These are phyloP conservation scores for Catalaphyllia jardinei DNA, from an alignment of 64 coral and sea anemone genomes.

Conservation along the genomic window DNA sequence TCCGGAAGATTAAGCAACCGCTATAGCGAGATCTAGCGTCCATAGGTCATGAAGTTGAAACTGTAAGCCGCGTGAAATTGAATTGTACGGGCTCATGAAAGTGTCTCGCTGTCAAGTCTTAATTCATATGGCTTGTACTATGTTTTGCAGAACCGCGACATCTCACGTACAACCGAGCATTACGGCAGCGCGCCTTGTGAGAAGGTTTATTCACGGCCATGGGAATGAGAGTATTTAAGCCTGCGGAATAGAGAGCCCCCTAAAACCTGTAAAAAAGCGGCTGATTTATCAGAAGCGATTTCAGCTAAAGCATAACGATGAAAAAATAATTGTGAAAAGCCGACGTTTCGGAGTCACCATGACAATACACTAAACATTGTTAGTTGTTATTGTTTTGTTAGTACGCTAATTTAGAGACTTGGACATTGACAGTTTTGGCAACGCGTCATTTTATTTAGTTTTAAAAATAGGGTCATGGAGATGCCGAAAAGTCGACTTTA, in stretches of 20 bases:
- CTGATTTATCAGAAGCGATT: not conserved
- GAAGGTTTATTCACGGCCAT: slow-evolving; percentile 28
- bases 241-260: slow-evolving; percentile 8
- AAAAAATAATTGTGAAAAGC: too few species aligned
- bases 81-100: not conserved
- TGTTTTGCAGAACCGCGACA: slow-evolving; percentile 1
- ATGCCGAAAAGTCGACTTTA: too few species aligned
- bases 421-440: too few species aligned
- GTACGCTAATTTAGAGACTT: too few species aligned
- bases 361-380: too few species aligned
- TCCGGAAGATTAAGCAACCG: slow-evolving; percentile 16
- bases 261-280: slow-evolving; percentile 1
- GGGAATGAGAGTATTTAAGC: not conserved
- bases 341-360: too few species aligned
- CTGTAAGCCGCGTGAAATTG: slow-evolving; percentile 12
- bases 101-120: too few species aligned
- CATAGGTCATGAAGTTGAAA: slow-evolving; percentile 17
- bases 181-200: slow-evolving; percentile 19
- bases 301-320: too few species aligned
- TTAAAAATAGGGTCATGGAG: too few species aligned
- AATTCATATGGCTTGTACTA: too few species aligned
- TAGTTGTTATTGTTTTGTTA: too few species aligned
- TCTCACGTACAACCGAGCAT: slow-evolving; percentile 11
- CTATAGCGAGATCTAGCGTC: slow-evolving; percentile 19
- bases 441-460: too few species aligned